A percentile compares a stretch with the other conserved stretches of the same genome.
Conservation (phyloP, 2,113 vertebrate genomes). For the Ramphastos sulfuratus region DNA sequence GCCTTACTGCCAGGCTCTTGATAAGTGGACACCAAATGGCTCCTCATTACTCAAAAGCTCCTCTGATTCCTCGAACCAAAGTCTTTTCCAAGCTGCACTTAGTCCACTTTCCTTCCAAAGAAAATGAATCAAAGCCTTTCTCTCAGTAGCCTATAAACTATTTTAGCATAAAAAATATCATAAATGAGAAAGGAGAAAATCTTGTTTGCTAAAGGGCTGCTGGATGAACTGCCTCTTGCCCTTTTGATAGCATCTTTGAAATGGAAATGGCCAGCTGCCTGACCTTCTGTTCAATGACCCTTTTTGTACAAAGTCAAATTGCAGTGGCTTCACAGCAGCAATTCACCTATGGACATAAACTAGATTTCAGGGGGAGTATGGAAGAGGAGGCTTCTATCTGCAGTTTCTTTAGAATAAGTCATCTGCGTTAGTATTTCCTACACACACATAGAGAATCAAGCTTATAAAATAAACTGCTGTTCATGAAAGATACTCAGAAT, state of each 20-base stretch:
- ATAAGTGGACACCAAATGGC: constrained; percentile 82
- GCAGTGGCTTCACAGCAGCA: constrained; percentile 78
- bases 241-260: constrained; percentile 92
- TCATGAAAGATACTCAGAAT: constrained; percentile 20
- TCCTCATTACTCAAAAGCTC: constrained; percentile 84
- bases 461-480: constrained; percentile 45
- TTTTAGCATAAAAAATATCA: constrained; percentile 85
- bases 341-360: constrained; percentile 84
- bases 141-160: constrained; percentile 79
- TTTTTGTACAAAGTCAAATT: constrained; percentile 92
- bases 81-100: constrained; percentile 77
- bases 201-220: constrained; percentile 84
- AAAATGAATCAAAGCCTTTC: constrained; percentile 83
- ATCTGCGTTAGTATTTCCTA: not conserved
- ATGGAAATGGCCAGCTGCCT: constrained; percentile 98
- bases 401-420: constrained; percentile 46
- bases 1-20: constrained; percentile 79
- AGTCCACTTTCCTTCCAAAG: constrained; percentile 74
- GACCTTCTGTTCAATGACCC: constrained; percentile 97
- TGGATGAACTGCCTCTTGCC: constrained; percentile 84
- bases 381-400: constrained; percentile 42
- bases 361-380: constrained; percentile 60
- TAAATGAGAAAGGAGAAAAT: constrained; percentile 85
- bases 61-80: constrained; percentile 79
- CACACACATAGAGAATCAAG: not conserved